Conservation (phyloP, 1,140 invertebrate genomes). For the Drosophila miranda region DNA sequence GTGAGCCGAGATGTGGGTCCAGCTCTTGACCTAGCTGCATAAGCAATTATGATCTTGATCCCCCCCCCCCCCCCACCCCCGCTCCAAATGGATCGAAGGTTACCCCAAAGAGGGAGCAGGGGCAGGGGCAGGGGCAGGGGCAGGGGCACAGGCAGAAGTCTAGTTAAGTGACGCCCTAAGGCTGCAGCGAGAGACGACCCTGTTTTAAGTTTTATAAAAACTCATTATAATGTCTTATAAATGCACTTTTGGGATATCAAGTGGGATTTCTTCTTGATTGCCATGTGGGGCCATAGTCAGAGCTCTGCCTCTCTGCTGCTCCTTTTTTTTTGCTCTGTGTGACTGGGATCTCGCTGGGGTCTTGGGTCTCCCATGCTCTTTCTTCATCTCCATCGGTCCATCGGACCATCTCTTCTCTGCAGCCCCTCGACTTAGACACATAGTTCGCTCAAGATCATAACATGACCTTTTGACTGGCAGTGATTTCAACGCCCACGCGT, state of each 20-base stretch:
- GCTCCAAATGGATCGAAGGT: slow-evolving; percentile 40
- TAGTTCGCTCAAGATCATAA: slow-evolving; percentile 81
- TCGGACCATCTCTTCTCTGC: slow-evolving; percentile 2
- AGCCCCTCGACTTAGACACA: slow-evolving; percentile 52
- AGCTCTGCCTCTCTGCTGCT: too few species aligned
- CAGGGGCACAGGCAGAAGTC: slow-evolving; percentile 32
- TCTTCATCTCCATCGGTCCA: slow-evolving; percentile 15
- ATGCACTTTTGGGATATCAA: slow-evolving; percentile 74
- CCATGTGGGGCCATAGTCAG: neutral
- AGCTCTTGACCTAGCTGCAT: slow-evolving; percentile 65
- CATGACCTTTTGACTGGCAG: slow-evolving; percentile 81
- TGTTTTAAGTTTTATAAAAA: slow-evolving; percentile 81
- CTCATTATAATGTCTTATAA: slow-evolving; percentile 82
- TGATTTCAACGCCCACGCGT: slow-evolving; percentile 80
- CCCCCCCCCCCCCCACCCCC: neutral
- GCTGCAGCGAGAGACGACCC: slow-evolving; percentile 51
- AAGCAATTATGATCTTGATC: slow-evolving; percentile 66
- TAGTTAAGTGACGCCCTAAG: slow-evolving; percentile 77
- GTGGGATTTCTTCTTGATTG: slow-evolving; percentile 76
- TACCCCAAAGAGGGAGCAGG: neutral
- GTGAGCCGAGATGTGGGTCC: slow-evolving; percentile 35
- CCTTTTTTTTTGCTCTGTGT: too few species aligned
- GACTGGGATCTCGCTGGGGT: too few species aligned
- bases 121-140: neutral
- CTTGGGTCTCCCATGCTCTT: neutral